phyloP scores from a whole-genome alignment of 2,113 vertebrate species.

The Gavia stellata region DNA sequence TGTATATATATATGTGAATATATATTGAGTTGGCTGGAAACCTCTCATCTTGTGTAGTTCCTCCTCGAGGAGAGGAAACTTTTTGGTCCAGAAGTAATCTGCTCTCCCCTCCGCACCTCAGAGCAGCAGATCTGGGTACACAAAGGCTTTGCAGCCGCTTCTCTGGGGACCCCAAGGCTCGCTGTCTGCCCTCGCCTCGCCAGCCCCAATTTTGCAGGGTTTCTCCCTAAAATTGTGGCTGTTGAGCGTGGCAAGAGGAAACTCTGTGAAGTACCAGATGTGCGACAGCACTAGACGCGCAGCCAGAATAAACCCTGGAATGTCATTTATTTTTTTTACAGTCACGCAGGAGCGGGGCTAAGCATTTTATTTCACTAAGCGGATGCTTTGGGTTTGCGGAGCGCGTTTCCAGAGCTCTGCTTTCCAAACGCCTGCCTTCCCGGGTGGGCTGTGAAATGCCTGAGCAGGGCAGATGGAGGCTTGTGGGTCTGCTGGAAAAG shows the following conservation, averaged over 20 bases:
- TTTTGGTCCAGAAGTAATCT: not conserved
- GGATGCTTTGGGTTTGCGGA: not conserved
- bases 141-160: not conserved
- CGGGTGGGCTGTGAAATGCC: not conserved
- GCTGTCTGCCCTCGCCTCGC: not conserved
- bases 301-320: not conserved
- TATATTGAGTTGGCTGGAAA: not conserved
- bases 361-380: not conserved
- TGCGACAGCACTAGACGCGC: not conserved
- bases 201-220: not conserved
- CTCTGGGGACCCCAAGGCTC: not conserved
- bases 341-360: accelerated
- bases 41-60: not conserved
- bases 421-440: not conserved
- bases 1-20: not conserved
- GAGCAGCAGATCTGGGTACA: not conserved
- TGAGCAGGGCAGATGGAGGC: not conserved
- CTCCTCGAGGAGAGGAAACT: conserved; percentile 24
- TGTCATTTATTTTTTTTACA: not conserved
- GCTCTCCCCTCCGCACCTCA: not conserved
- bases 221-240: not conserved
- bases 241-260: not conserved
- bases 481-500: not conserved
- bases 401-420: not conserved
- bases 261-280: not conserved